Percentiles rank a stretch among this genome's conserved stretches.
Evolutionary conservation across 2,888 invertebrate genomes (phyloP).

Genomic region (Empis stercorea): DNA sequence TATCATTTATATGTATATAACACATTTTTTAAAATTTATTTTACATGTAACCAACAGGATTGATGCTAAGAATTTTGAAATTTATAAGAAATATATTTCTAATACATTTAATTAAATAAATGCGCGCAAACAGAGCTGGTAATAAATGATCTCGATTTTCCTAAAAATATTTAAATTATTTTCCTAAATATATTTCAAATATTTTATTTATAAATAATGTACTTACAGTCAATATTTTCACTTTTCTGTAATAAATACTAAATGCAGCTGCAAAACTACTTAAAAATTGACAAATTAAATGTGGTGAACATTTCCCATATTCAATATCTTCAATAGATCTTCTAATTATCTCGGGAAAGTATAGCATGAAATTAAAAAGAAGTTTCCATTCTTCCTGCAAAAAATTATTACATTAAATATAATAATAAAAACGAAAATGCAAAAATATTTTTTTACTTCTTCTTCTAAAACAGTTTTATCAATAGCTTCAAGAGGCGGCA

Average conservation of each 20-base stretch:
- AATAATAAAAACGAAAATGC: too few relatives aligned
- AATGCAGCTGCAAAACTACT: conserved; percentile 49
- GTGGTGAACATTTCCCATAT: conserved; percentile 45
- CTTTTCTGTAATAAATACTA: conserved; percentile 61
- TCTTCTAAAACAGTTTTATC: conserved; percentile 50
- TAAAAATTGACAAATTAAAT: conserved; percentile 51
- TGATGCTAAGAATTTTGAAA: conserved; percentile 49
- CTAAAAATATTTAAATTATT: conserved; percentile 42
- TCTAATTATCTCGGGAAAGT: conserved; percentile 47
- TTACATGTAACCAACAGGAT: conserved; percentile 58
- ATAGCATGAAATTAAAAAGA: conserved; percentile 51
- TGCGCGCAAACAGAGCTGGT: conserved; percentile 52
- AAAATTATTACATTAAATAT: conserved; percentile 9
- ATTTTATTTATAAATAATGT: neutral
- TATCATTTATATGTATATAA: too few relatives aligned
- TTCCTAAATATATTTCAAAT: conserved; percentile 45
- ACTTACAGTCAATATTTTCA: conserved; percentile 52
- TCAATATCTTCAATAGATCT: conserved; percentile 40
- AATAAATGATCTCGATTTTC: conserved; percentile 53
- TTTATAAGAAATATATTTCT: conserved; percentile 50
- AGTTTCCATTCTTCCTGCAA: conserved; percentile 68
- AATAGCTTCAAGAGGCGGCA: conserved; percentile 44
- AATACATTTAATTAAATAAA: conserved; percentile 52
- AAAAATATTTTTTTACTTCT: conserved; percentile 40
- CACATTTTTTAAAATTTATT: too few relatives aligned